phyloP scores from a whole-genome alignment of 2,113 vertebrate genomes.

The Ciconia stormi region DNA sequence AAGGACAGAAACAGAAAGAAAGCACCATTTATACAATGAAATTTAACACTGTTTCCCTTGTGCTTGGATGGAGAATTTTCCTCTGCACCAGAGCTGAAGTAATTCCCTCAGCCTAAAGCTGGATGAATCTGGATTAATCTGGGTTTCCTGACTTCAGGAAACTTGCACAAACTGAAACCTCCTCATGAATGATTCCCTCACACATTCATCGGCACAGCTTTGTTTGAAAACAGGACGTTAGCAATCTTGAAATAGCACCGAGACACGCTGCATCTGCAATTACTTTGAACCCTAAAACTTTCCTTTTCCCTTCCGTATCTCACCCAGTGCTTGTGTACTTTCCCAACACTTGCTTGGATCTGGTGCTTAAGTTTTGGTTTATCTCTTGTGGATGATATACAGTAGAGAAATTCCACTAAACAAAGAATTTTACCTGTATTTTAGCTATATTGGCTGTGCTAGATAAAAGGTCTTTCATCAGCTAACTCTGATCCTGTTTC shows the following conservation, averaged over 20 bases:
- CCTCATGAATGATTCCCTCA: background rate
- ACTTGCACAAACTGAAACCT: background rate
- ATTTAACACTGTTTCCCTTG: background rate
- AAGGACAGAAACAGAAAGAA: background rate
- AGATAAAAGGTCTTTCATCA: background rate
- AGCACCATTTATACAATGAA: background rate
- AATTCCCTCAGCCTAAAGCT: background rate
- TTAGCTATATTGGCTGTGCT: background rate
- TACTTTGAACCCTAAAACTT: background rate
- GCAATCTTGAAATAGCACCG: background rate
- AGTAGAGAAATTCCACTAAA: background rate
- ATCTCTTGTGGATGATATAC: background rate
- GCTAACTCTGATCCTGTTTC: background rate
- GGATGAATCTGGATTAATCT: background rate
- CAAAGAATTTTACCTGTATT: background rate
- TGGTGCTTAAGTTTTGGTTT: background rate
- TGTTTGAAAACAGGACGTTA: background rate
- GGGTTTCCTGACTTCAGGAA: background rate
- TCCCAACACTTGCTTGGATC: background rate
- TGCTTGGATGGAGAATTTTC: background rate
- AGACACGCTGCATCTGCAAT: background rate
- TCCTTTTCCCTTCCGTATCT: background rate
- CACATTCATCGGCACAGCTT: background rate
- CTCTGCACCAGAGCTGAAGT: background rate
- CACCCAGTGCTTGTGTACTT: background rate